phyloP scores from a whole-genome alignment of 2,888 invertebrate species.

The Philereme transversata region DNA sequence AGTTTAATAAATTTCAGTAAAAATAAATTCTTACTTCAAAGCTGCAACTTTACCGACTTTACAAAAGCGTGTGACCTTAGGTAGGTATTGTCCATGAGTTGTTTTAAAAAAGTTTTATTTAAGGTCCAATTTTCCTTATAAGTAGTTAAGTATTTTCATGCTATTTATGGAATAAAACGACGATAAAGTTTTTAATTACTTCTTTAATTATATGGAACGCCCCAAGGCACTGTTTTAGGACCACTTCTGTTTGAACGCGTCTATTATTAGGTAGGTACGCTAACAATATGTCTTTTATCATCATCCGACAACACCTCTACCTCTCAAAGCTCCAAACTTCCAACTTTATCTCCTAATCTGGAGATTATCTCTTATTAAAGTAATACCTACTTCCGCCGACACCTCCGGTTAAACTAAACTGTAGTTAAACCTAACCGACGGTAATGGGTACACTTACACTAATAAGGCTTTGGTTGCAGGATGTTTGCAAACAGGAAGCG shows the following conservation, averaged over 20 bases:
- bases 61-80: background rate
- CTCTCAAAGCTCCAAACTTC: constrained; percentile 4
- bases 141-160: too few species aligned
- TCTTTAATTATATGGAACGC: too few species aligned
- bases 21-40: too few species aligned
- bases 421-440: constrained; percentile 1
- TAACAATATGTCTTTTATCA: too few species aligned
- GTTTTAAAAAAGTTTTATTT: background rate
- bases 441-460: constrained; percentile 5
- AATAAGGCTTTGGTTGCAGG: constrained; percentile 19
- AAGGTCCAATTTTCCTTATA: too few species aligned
- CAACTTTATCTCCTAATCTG: constrained; percentile 16
- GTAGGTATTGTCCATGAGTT: background rate
- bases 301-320: background rate
- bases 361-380: constrained; percentile 17
- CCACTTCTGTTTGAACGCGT: background rate
- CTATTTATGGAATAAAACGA: too few species aligned
- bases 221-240: constrained; percentile 4
- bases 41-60: background rate
- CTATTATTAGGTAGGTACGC: too few species aligned
- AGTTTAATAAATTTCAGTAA: too few species aligned
- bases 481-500: constrained; percentile 39
- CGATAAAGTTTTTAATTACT: too few species aligned
- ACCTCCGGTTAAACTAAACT: constrained; percentile 9
- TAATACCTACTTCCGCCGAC: constrained; percentile 27